A percentile compares a stretch with the other conserved stretches of the same genome.
These are phyloP conservation scores for Drosophila testacea DNA, from an alignment of 2,888 invertebrate species.

Conservation along the genomic window DNA sequence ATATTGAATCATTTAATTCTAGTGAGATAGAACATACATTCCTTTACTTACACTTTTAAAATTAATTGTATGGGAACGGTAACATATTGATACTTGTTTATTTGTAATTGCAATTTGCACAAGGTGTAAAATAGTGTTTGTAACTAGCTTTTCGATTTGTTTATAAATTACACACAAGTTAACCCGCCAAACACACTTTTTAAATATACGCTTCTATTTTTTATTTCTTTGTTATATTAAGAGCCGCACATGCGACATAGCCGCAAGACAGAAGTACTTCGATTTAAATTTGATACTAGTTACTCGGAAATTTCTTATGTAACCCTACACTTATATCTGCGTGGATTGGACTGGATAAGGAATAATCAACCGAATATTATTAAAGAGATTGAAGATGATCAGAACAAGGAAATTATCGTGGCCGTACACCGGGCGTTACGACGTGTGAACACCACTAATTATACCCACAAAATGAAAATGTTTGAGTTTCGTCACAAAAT, in stretches of 20 bases:
- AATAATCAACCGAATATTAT: slow-evolving; percentile 70
- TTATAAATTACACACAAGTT: no score
- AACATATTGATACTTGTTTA: no score
- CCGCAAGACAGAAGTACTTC: slow-evolving; percentile 81
- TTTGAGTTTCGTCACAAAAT: slow-evolving; percentile 80
- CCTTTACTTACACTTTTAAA: no score
- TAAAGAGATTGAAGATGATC: slow-evolving; percentile 40
- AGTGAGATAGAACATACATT: no score
- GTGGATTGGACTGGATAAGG: slow-evolving; percentile 83
- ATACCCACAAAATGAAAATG: slow-evolving; percentile 80
- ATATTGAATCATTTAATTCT: no score
- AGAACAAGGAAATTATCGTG: slow-evolving; percentile 74
- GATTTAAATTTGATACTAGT: slow-evolving; percentile 79
- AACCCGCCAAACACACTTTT: background rate
- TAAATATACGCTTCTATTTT: background rate
- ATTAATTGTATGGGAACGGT: no score
- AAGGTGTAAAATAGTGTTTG: no score
- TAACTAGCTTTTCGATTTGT: no score
- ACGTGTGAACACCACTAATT: slow-evolving; percentile 69
- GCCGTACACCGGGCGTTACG: slow-evolving; percentile 80
- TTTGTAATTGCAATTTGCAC: no score
- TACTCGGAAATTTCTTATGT: slow-evolving; percentile 80
- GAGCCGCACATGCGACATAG: slow-evolving; percentile 81
- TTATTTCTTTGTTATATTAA: slow-evolving; percentile 33
- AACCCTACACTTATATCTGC: slow-evolving; percentile 82